These are phyloP conservation scores for Ceratothoa steindachneri DNA, from an alignment of 2,888 invertebrate genomes.

Conservation along the genomic window DNA sequence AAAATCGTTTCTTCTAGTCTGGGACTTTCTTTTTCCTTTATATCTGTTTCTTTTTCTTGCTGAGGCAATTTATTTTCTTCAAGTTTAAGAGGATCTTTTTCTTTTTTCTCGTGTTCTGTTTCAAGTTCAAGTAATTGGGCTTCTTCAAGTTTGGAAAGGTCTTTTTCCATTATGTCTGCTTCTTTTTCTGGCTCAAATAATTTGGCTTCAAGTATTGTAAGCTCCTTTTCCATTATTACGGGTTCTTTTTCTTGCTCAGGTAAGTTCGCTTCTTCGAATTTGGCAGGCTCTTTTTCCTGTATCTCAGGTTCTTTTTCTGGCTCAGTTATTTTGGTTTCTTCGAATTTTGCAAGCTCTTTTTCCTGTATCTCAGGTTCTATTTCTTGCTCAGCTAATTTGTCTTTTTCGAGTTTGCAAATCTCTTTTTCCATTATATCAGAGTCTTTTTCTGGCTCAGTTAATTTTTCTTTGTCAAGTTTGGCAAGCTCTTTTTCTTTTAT, in stretches of 20 bases:
- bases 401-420: not conserved
- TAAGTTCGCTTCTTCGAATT: too few relatives aligned
- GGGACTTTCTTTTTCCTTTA: slow-evolving; percentile 1
- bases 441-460: not conserved
- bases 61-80: too few relatives aligned
- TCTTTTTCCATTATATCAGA: not conserved
- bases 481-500: not conserved
- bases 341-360: too few relatives aligned
- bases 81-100: not conserved
- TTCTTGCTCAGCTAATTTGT: not conserved
- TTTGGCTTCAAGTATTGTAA: not conserved
- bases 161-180: not conserved
- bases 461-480: not conserved
- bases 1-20: not conserved
- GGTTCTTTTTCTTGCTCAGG: too few relatives aligned
- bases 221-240: slow-evolving; percentile 19
- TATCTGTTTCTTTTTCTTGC: not conserved
- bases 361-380: too few relatives aligned
- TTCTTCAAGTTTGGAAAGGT: not conserved
- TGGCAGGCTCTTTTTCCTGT: too few relatives aligned
- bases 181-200: not conserved
- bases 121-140: not conserved
- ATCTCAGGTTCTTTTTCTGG: too few relatives aligned
- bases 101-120: not conserved
- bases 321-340: too few relatives aligned